A percentile compares a stretch with the other conserved stretches of the same genome.
phyloP scores from a whole-genome alignment of 2,113 vertebrate genomes.

The Scopus umbretta region DNA sequence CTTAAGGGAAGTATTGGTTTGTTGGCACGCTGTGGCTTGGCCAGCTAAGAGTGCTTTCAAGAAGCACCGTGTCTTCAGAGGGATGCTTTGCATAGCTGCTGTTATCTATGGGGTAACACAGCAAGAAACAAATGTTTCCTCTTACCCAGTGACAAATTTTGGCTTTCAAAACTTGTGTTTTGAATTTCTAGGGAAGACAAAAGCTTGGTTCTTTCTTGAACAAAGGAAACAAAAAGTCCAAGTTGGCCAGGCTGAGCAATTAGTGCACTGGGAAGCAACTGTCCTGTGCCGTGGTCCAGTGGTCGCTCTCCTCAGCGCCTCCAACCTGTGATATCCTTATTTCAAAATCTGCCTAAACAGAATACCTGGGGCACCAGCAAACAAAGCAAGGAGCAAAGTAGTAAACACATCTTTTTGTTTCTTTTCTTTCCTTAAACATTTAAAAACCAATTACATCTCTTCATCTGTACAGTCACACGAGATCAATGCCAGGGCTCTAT shows the following conservation, averaged over 20 bases:
- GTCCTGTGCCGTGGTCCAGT: background rate
- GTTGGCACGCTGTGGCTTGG: background rate
- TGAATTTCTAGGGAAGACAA: background rate
- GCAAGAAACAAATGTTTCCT: background rate
- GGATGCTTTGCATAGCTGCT: background rate
- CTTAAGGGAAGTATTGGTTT: background rate
- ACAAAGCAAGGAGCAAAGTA: conserved; percentile 59
- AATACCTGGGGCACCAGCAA: conserved; percentile 54
- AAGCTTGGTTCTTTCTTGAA: background rate
- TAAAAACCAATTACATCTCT: conserved; percentile 74
- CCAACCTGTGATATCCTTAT: conserved; percentile 54
- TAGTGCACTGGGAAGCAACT: background rate
- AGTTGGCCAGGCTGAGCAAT: background rate
- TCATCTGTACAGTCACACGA: conserved; percentile 77
- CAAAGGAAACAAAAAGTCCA: background rate
- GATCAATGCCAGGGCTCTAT: conserved; percentile 75
- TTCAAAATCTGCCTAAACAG: conserved; percentile 59
- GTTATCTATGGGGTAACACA: background rate
- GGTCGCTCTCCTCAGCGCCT: background rate
- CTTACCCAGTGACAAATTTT: background rate
- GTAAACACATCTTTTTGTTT: conserved; percentile 59
- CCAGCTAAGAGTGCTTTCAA: background rate
- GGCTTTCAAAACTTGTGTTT: background rate
- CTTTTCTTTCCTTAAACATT: conserved; percentile 60
- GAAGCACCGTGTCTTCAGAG: background rate